A percentile compares a stretch with the other conserved stretches of the same genome.
phyloP scores from a whole-genome alignment of 2,888 invertebrate genomes.

The Lapara coniferarum region DNA sequence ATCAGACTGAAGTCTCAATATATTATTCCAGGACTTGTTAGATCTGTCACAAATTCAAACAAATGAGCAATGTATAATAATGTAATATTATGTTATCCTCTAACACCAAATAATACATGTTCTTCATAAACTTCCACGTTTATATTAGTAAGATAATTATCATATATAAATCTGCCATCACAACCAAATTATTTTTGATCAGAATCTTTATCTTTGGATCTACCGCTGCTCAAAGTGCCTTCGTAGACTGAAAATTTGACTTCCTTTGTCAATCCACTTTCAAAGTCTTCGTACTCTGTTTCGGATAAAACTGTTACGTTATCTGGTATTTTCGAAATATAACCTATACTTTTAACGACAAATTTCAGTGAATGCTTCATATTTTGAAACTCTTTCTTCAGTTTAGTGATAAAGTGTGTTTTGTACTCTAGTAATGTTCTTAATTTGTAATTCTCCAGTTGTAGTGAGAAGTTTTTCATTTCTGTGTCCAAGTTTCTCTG shows the following conservation, averaged over 20 bases:
- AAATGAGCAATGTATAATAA: no score
- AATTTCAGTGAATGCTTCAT: slow-evolving; percentile 62
- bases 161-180: no score
- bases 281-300: slow-evolving; percentile 60
- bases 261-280: slow-evolving; percentile 53
- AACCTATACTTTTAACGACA: slow-evolving; percentile 57
- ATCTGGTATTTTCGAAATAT: slow-evolving; percentile 42
- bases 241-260: slow-evolving; percentile 44
- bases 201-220: slow-evolving; percentile 49
- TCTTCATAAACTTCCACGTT: no score
- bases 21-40: no score
- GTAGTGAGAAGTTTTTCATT: slow-evolving; percentile 53
- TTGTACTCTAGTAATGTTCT: slow-evolving; percentile 60
- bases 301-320: slow-evolving; percentile 48
- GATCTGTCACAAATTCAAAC: no score
- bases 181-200: slow-evolving; percentile 30
- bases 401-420: slow-evolving; percentile 54
- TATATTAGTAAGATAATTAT: no score
- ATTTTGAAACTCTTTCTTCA: slow-evolving; percentile 60
- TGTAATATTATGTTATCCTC: no score
- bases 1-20: no score
- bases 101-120: no score
- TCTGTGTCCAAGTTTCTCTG: slow-evolving; percentile 57
- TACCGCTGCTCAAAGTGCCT: slow-evolving; percentile 49
- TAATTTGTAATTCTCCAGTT: slow-evolving; percentile 70